These are phyloP conservation scores for Chionodraco myersi DNA, from an alignment of 2,113 vertebrate species.

Conservation along the genomic window DNA sequence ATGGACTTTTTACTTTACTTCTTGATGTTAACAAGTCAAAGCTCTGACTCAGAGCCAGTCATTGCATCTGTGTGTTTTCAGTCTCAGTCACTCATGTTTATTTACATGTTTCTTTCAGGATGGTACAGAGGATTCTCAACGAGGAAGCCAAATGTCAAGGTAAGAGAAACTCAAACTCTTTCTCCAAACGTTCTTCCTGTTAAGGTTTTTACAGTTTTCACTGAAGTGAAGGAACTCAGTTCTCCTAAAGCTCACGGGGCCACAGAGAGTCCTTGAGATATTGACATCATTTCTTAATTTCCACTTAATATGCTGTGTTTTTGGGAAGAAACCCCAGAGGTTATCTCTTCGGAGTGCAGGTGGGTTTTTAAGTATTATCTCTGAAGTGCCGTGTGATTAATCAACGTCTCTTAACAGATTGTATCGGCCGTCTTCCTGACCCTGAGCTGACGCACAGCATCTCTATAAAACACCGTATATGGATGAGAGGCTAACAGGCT, in stretches of 20 bases:
- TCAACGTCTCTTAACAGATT: not conserved
- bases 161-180: conserved; percentile 67
- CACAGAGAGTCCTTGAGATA: not conserved
- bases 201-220: too few species aligned
- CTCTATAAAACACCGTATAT: not conserved
- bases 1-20: too few species aligned
- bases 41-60: conserved; percentile 11
- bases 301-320: too few species aligned
- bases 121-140: conserved; percentile 96
- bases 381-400: conserved; percentile 3
- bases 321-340: not conserved
- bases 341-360: too few species aligned
- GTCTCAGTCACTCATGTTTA: conserved; percentile 47
- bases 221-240: too few species aligned
- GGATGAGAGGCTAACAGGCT: conserved; percentile 13
- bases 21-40: too few species aligned
- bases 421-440: not conserved
- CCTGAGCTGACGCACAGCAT: not conserved
- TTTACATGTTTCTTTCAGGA: conserved; percentile 83
- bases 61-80: not conserved
- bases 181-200: too few species aligned
- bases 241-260: not conserved
- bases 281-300: not conserved
- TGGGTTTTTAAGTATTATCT: too few species aligned
- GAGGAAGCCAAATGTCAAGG: conserved; percentile 93